Evolutionary conservation across 2,888 invertebrate species (phyloP).

Genomic region (Macaria liturata): DNA sequence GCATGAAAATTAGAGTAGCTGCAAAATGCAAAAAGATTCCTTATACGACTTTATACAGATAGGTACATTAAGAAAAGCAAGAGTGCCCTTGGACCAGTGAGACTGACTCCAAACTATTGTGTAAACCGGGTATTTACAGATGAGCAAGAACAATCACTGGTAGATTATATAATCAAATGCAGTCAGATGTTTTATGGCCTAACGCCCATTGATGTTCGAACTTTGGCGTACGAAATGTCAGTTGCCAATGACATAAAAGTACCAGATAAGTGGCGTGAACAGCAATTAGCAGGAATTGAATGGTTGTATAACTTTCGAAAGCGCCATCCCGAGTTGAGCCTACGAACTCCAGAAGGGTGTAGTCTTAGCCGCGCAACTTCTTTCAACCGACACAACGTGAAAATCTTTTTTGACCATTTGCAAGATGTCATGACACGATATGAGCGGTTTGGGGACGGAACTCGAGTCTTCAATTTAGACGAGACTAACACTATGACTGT

Average conservation of each 20-base stretch:
- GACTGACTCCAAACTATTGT: conserved; percentile 14
- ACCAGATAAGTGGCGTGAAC: conserved; percentile 8
- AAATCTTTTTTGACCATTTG: no score
- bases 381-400: no score
- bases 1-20: conserved; percentile 9
- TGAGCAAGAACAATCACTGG: conserved; percentile 16
- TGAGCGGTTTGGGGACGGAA: no score
- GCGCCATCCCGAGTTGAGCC: conserved; percentile 29
- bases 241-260: conserved; percentile 14
- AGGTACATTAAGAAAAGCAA: conserved; percentile 14
- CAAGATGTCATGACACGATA: no score
- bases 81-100: conserved; percentile 8
- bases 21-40: conserved; percentile 13
- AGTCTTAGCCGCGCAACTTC: conserved; percentile 21
- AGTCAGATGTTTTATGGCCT: conserved; percentile 19
- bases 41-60: conserved; percentile 13
- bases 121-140: conserved; percentile 15
- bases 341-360: conserved; percentile 35
- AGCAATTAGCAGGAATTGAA: conserved; percentile 3
- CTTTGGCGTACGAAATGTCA: conserved; percentile 17
- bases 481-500: no score
- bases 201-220: conserved; percentile 14
- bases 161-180: conserved; percentile 17
- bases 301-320: conserved; percentile 17
- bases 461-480: no score